Percentiles rank a stretch among this genome's conserved stretches.
These are phyloP conservation scores for Buceros bicornis DNA, from an alignment of 2,797 vertebrate species.

Conservation along the genomic window DNA sequence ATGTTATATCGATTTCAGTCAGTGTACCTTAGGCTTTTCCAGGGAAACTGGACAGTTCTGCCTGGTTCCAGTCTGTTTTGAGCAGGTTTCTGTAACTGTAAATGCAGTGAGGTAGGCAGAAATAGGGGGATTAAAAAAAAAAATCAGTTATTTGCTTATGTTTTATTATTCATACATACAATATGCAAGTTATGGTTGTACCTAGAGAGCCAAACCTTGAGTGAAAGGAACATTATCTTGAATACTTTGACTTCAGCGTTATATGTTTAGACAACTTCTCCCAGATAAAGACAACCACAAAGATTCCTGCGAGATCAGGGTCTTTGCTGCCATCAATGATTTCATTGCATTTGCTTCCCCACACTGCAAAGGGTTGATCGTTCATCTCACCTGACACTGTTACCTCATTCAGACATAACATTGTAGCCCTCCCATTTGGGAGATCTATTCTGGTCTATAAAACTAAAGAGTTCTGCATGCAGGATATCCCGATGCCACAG, in stretches of 20 bases:
- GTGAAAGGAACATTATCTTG: neutral
- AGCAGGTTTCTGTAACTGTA: slow-evolving; percentile 71
- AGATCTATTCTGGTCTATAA: neutral
- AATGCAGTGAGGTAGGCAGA: neutral
- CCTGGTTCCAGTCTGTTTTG: slow-evolving; percentile 76
- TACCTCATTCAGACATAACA: neutral
- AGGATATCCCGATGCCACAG: neutral
- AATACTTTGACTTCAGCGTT: neutral
- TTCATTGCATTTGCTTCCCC: neutral
- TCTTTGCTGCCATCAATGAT: neutral
- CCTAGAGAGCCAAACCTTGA: neutral
- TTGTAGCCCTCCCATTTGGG: neutral
- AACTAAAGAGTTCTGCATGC: neutral
- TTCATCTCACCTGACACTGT: neutral
- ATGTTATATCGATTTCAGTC: neutral
- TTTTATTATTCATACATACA: neutral
- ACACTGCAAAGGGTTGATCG: neutral
- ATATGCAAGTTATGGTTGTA: neutral
- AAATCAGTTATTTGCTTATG: neutral
- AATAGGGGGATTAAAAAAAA: neutral
- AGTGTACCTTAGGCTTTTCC: slow-evolving; percentile 83
- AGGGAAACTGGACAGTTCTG: slow-evolving; percentile 58
- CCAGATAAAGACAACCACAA: neutral
- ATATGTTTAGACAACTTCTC: neutral
- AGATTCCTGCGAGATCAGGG: neutral